phyloP scores from a whole-genome alignment of 2,113 vertebrate species.

The Notothenia rossii region DNA sequence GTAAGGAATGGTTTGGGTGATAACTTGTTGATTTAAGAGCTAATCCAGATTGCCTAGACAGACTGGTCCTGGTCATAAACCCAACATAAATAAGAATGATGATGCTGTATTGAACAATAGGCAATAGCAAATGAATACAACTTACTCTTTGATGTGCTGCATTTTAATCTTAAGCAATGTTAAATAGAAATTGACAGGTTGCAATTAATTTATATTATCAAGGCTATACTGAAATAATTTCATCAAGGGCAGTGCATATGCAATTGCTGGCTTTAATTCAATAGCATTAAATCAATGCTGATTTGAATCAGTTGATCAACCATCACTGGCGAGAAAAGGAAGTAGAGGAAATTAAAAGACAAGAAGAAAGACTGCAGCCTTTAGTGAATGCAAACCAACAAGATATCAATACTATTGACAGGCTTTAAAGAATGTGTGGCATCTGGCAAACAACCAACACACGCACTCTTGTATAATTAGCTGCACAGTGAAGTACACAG shows the following conservation, averaged over 20 bases:
- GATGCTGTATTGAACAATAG: slow-evolving; percentile 4
- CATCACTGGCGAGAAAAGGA: not conserved
- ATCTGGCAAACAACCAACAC: slow-evolving; percentile 28
- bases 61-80: slow-evolving; percentile 31
- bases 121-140: not conserved
- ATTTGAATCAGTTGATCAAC: slow-evolving; percentile 56
- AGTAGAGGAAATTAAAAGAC: not conserved
- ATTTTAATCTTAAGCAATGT: not conserved
- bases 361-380: not conserved
- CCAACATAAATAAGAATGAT: slow-evolving; percentile 19
- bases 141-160: not conserved
- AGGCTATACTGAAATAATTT: slow-evolving; percentile 2
- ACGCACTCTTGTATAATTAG: slow-evolving; percentile 2
- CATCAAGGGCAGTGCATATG: slow-evolving; percentile 26
- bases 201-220: not conserved
- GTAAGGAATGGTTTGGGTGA: slow-evolving; percentile 21
- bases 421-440: slow-evolving; percentile 19
- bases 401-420: slow-evolving; percentile 46
- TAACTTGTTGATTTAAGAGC: slow-evolving; percentile 56
- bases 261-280: slow-evolving; percentile 46
- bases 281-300: slow-evolving; percentile 43
- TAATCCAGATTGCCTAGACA: slow-evolving; percentile 40
- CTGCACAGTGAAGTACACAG: not conserved
- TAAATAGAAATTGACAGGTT: not conserved
- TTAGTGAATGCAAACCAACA: slow-evolving; percentile 14